These are phyloP conservation scores for Nasonia vitripennis DNA, from an alignment of 1,140 invertebrate genomes.

Conservation along the genomic window DNA sequence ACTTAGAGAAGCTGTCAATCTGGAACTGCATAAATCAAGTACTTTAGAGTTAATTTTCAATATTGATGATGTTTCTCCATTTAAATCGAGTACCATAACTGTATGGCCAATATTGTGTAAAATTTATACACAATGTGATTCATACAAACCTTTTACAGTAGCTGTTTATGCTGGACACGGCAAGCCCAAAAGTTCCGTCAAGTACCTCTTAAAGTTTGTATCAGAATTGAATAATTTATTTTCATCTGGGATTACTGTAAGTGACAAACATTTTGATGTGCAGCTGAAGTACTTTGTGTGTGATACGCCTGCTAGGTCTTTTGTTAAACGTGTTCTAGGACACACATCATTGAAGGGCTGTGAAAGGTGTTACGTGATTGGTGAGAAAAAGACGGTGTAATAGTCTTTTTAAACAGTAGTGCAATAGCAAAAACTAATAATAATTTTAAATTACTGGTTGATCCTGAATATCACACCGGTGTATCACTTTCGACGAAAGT, in stretches of 20 bases:
- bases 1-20: conserved; percentile 3
- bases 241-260: conserved; percentile 22
- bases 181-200: conserved; percentile 3
- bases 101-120: conserved; percentile 41
- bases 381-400: not conserved
- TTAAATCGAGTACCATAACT: conserved; percentile 22
- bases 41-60: conserved; percentile 11
- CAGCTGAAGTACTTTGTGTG: not conserved
- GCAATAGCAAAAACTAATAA: not conserved
- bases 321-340: no score
- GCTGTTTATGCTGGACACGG: conserved; percentile 12
- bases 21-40: conserved; percentile 5
- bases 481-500: conserved; percentile 28
- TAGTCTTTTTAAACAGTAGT: not conserved
- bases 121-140: not conserved
- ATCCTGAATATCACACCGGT: conserved; percentile 19
- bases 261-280: conserved; percentile 22
- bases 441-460: not conserved
- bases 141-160: conserved; percentile 16
- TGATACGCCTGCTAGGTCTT: no score
- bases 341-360: not conserved
- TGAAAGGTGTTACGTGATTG: conserved; percentile 17
- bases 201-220: conserved; percentile 40
- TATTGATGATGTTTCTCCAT: conserved; percentile 24
- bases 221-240: conserved; percentile 35